Evolutionary conservation across 1,140 invertebrate species (phyloP).

Genomic region (Lepidotrigona ventralis): DNA sequence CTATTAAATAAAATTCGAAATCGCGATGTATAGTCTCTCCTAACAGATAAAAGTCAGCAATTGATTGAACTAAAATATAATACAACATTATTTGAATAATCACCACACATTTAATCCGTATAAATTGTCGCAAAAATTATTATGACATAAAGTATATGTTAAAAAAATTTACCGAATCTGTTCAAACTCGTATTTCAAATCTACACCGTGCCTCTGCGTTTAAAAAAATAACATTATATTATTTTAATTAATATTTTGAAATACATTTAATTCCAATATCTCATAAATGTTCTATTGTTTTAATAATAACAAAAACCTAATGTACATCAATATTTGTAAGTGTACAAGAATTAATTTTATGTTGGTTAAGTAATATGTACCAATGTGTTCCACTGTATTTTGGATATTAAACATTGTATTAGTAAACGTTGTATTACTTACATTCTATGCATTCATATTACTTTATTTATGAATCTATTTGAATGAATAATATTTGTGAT

Average conservation of each 20-base stretch:
- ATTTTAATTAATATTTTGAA: neutral
- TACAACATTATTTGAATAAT: constrained; percentile 55
- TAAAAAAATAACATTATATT: constrained; percentile 9
- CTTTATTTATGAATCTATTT: constrained; percentile 52
- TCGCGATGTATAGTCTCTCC: constrained; percentile 6
- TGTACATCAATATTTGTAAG: constrained; percentile 59
- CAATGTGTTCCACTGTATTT: constrained; percentile 52
- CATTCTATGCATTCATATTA: constrained; percentile 42
- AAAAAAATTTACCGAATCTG: neutral
- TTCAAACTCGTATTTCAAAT: neutral
- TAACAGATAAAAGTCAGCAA: constrained; percentile 29
- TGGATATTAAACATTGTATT: constrained; percentile 55
- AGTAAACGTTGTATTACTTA: constrained; percentile 27
- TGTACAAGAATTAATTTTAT: constrained; percentile 55
- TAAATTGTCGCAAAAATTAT: constrained; percentile 48
- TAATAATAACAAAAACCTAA: constrained; percentile 56
- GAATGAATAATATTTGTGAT: constrained; percentile 39
- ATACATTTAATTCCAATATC: constrained; percentile 34
- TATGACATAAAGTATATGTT: neutral
- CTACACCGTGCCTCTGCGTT: neutral
- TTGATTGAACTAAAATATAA: constrained; percentile 56
- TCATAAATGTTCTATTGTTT: constrained; percentile 52
- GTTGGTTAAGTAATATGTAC: constrained; percentile 49
- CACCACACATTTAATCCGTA: constrained; percentile 43
- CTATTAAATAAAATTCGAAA: constrained; percentile 20